A percentile compares a stretch with the other conserved stretches of the same genome.
These are phyloP conservation scores for Hyperoodon ampullatus DNA, from an alignment of 2,113 vertebrate species.

Conservation along the genomic window DNA sequence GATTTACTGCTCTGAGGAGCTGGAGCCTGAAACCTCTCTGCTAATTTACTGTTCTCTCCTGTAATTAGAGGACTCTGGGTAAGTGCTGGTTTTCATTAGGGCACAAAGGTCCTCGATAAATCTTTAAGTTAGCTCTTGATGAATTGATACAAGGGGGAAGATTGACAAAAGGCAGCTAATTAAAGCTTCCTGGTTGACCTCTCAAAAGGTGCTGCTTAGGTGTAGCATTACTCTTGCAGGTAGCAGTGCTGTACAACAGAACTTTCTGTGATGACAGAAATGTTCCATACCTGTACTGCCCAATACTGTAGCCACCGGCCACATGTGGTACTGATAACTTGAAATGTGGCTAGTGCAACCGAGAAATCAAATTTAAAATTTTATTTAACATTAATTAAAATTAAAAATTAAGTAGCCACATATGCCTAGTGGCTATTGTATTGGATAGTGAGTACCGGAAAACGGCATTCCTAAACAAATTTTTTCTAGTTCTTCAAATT, in stretches of 20 bases:
- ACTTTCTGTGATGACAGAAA: neutral
- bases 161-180: neutral
- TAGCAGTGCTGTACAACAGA: neutral
- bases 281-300: neutral
- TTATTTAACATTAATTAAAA: conserved; percentile 37
- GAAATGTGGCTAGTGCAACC: neutral
- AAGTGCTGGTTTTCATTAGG: neutral
- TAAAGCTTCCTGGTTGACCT: neutral
- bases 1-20: conserved; percentile 8
- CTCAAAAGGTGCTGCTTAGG: neutral
- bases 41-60: neutral
- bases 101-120: neutral
- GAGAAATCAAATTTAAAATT: conserved; percentile 11
- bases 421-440: neutral
- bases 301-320: neutral
- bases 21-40: neutral
- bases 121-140: neutral
- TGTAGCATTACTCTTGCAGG: neutral
- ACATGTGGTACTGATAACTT: neutral
- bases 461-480: conserved; percentile 1
- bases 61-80: neutral
- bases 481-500: neutral
- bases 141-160: neutral
- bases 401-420: neutral
- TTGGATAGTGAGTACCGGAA: neutral